These are phyloP conservation scores for Argyresthia goedartella DNA, from an alignment of 2,888 invertebrate species.

Conservation along the genomic window DNA sequence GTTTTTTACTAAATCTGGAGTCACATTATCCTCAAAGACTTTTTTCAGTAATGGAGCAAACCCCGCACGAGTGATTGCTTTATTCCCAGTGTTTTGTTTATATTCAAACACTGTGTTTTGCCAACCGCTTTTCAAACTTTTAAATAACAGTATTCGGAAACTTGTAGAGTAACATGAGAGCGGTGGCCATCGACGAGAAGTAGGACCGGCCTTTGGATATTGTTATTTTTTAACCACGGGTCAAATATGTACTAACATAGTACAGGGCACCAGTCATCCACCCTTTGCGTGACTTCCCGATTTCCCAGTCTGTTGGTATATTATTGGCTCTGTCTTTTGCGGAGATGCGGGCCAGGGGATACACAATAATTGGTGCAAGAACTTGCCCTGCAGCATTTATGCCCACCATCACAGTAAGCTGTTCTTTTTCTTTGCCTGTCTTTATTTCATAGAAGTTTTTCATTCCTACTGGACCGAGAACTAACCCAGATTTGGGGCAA, in stretches of 20 bases:
- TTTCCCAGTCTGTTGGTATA: too few relatives aligned
- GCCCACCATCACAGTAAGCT: constrained; percentile 9
- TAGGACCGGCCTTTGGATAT: constrained; percentile 27
- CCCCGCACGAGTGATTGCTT: too few relatives aligned
- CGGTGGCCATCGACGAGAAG: constrained; percentile 37
- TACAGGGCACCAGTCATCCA: constrained; percentile 28
- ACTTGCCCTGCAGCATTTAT: constrained; percentile 10
- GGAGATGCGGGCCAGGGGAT: constrained; percentile 18
- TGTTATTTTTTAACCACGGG: constrained; percentile 24
- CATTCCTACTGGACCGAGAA: too few relatives aligned
- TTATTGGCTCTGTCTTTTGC: too few relatives aligned
- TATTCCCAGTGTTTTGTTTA: too few relatives aligned
- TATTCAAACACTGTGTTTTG: too few relatives aligned
- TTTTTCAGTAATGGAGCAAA: too few relatives aligned
- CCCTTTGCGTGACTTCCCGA: constrained; percentile 42
- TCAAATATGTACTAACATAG: constrained; percentile 31
- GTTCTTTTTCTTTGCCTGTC: constrained; percentile 12
- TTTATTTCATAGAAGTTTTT: constrained; percentile 11
- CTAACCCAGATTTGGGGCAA: too few relatives aligned
- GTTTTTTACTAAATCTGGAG: too few relatives aligned
- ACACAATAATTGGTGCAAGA: constrained; percentile 10
- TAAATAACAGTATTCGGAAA: constrained; percentile 30
- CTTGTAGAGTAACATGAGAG: constrained; percentile 29
- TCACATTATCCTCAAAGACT: too few relatives aligned
- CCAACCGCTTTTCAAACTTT: too few relatives aligned